Evolutionary conservation across 2,797 vertebrate genomes (phyloP).

Genomic region (Platalea minor): DNA sequence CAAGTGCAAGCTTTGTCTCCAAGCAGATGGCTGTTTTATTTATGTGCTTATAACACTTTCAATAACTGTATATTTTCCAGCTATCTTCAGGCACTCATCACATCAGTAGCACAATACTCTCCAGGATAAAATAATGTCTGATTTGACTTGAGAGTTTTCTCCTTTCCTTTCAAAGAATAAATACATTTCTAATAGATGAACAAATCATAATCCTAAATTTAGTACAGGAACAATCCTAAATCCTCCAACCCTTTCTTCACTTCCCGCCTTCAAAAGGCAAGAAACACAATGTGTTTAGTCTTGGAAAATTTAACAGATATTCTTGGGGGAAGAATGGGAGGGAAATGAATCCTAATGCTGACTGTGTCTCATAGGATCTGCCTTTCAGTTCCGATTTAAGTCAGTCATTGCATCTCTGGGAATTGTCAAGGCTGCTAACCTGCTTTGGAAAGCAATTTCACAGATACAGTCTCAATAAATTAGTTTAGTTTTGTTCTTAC

Average conservation of each 20-base stretch:
- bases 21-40: background rate
- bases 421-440: background rate
- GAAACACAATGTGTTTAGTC: background rate
- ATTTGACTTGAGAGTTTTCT: background rate
- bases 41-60: background rate
- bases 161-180: background rate
- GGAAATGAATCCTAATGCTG: background rate
- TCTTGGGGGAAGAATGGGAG: background rate
- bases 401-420: background rate
- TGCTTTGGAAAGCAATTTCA: slow-evolving; percentile 27
- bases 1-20: background rate
- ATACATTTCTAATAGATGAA: background rate
- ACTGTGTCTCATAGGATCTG: background rate
- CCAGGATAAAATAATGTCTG: background rate
- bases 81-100: background rate
- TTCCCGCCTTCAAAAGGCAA: background rate
- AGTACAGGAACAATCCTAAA: background rate
- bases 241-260: background rate
- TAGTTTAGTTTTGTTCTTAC: background rate
- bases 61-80: background rate
- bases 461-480: background rate
- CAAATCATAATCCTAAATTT: background rate
- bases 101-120: background rate
- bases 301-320: background rate
- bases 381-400: background rate